phyloP scores from a whole-genome alignment of 2,888 invertebrate species.

The Trichacis sp. region DNA sequence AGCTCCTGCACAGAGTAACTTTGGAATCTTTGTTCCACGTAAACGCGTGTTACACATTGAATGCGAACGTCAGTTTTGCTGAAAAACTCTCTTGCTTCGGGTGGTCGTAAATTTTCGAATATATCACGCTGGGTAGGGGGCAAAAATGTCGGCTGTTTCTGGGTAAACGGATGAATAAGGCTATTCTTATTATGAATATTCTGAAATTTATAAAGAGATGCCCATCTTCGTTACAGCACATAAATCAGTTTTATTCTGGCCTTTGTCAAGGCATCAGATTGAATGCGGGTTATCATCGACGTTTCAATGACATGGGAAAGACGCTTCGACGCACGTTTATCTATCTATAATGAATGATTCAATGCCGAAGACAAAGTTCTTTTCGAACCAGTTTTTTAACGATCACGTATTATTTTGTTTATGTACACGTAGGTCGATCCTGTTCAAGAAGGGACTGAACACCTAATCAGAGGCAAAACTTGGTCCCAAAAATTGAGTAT shows the following conservation, averaged over 20 bases:
- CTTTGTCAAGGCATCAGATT: constrained; percentile 12
- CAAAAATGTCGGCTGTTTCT: constrained; percentile 35
- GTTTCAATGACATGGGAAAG: constrained; percentile 3
- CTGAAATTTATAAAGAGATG: constrained; percentile 49
- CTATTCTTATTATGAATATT: constrained; percentile 55
- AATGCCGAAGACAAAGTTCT: background rate
- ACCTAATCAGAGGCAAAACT: too few species aligned
- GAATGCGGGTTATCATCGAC: constrained; percentile 32
- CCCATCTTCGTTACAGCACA: constrained; percentile 41
- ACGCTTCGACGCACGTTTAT: constrained; percentile 9
- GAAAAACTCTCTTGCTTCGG: constrained; percentile 50
- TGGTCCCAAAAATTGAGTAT: too few species aligned
- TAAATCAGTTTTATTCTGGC: constrained; percentile 46
- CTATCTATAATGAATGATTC: background rate
- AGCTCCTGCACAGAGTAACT: constrained; percentile 13
- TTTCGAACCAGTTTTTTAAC: background rate
- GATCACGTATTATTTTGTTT: background rate
- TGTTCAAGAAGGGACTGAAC: too few species aligned
- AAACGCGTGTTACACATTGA: constrained; percentile 26
- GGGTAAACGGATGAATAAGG: constrained; percentile 28
- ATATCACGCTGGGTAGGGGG: constrained; percentile 34
- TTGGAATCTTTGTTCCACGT: constrained; percentile 24
- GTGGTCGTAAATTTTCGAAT: constrained; percentile 58
- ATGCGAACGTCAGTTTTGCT: constrained; percentile 40
- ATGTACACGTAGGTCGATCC: too few species aligned